Base-by-base conservation (phyloP, 2,797 vertebrate genomes). In the Coccyzus lansbergi region DNA sequence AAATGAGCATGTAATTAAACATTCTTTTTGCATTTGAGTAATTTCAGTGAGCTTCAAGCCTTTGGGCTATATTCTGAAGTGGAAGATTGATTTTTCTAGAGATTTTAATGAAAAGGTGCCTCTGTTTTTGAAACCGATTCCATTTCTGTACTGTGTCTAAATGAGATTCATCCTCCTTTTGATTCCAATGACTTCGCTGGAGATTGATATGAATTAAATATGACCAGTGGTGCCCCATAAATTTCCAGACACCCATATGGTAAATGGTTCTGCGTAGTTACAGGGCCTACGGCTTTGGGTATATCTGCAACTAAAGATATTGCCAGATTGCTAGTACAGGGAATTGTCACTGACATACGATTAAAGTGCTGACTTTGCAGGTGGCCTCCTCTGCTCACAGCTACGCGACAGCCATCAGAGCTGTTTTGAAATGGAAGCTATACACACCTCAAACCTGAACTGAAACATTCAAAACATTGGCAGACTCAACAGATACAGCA, bases 1-100 rank as follows among this genome's bases (percentile, higher is more conserved):
- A 90, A 86, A 95, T 83, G 90, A 95, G 86, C 81, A 84, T 36
- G 71, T 90, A 93, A 94, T 96, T 96, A 96, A 90, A 86, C 74
- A 95, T 96, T 90, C 93, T 87, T 94, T 90, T 87, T 95, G 64
- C 81, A 88, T 86, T 92, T 92, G 53, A 84, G 56, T 86, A 22
- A 68, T 94, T 90, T 79, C 88, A 53, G 44, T 34, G 75, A 68
- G 78, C 53, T 78, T 78, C 53, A 62, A 85, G 88, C 88, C 96
- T 94, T 59, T n/a, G 64, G 93, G 93, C 88, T 92, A 51, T 7
- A 46, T 83, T 82, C 60, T 75, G 88, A 94, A 94, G 74, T 60
- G 40, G 44, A 72, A 94, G 88, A 93, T 80, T 94, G 83, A 93
- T 93, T 95, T 95, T 96, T 74, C 72, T 46, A 58, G 40, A 60